These are phyloP conservation scores for Virgularia gustaviana DNA, from an alignment of 92 coral and sea anemone species.

Conservation along the genomic window DNA sequence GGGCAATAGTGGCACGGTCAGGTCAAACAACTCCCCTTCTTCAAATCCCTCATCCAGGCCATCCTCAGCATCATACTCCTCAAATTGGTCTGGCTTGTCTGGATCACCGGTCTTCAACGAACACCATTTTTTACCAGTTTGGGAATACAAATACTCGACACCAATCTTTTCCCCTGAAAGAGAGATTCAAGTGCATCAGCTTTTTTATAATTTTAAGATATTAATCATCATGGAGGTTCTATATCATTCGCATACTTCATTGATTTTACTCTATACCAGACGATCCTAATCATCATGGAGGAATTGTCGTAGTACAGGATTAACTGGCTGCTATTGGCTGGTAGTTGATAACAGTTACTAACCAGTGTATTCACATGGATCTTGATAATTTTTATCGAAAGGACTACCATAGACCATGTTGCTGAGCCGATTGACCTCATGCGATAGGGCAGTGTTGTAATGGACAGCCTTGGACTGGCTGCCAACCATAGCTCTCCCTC, in stretches of 20 bases:
- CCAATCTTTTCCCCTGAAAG: slow-evolving; percentile 29
- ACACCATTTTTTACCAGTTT: slow-evolving; percentile 36
- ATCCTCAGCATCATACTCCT: neutral
- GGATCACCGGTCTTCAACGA: slow-evolving; percentile 8
- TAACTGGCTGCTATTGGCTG: neutral
- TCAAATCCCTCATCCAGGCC: slow-evolving; percentile 13
- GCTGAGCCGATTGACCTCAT: slow-evolving; percentile 24
- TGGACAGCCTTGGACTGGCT: neutral
- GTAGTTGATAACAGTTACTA: neutral
- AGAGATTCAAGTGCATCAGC: too few species aligned
- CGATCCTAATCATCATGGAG: too few species aligned
- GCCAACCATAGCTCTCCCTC: neutral
- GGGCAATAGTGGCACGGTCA: neutral
- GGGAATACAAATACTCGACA: slow-evolving; percentile 33
- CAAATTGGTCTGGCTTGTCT: slow-evolving; percentile 13
- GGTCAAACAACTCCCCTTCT: neutral
- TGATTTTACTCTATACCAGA: too few species aligned
- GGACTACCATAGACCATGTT: slow-evolving; percentile 6
- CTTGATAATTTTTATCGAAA: slow-evolving; percentile 3
- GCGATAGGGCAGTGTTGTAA: slow-evolving; percentile 14
- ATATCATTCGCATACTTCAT: too few species aligned
- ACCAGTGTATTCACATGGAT: slow-evolving; percentile 12
- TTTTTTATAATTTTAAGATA: too few species aligned
- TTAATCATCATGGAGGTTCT: too few species aligned
- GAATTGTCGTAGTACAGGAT: too few species aligned